Evolutionary conservation across 2,113 vertebrate genomes (phyloP), one percentile per base, ranked within the genome.

Genomic region (Menura novaehollandiae): DNA sequence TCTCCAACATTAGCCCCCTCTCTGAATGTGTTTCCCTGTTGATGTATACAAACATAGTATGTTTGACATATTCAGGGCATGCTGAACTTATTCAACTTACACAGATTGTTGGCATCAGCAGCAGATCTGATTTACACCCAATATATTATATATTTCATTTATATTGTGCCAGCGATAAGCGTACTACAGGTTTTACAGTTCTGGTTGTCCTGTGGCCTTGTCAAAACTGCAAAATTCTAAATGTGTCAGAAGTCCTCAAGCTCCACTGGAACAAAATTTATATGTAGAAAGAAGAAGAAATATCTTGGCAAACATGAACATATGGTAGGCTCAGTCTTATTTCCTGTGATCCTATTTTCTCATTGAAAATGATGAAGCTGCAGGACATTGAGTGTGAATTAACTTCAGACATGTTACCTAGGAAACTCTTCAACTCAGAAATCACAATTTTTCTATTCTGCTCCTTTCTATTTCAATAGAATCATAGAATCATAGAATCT

Each of bases 1-100:
- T 15, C 10, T 1, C 4, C 30, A 28, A 5, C 10, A 67, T 56
- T 82, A 33, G 8, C 22, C 15, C 26, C 7, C 7, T 30, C 21
- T 52, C 41, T 43, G 47, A 33, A 23, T 43, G 9, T 86, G 19
- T 46, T 80, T 39, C 13, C 64, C 41, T 75, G 20, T 19, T 79
- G 32, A 8, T 91, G 35, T 84, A 8, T 55, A 74, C 58, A 62
- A 85, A 78, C 44, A 51, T 12, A 56, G 14, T 11, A 6, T 69
- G 49, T 74, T 93, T 94, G 95, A 94, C 88, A 84, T 93, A 96
- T 92, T 92, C 21, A 91, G 88, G 91, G 21, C 92, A 88, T 71
- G 30, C 4, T 86, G 37, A 55, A 93, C 88, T 92, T 93, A 78
- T 74, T 89, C 52, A 74, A 0, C 7, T 83, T 76, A 26, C 20